Base-by-base conservation (phyloP, 2,797 vertebrate genomes). In the Poecile montanus region DNA sequence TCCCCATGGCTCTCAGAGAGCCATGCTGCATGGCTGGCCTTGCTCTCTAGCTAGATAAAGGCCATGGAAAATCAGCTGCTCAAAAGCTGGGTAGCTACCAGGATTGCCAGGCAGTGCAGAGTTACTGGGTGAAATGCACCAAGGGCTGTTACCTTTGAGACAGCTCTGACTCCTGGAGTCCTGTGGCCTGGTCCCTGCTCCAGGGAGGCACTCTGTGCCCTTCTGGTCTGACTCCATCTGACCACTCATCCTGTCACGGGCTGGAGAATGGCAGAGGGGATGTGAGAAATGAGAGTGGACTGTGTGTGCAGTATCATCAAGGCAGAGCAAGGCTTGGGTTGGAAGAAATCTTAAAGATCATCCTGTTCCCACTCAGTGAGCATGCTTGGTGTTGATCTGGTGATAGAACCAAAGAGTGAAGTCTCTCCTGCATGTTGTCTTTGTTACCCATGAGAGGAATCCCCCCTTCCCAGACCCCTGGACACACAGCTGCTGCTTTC, bases 161-260 rank as follows among this genome's bases (percentile, higher is more conserved):
- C 7, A 21, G 10, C 15, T 48, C 10, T 61, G 66, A 7, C 40
- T 51, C 3, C 1, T 22, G 53, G 17, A 40, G 42, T 56, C 63
- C n/a, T 30, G 25, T 44, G 58, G 53, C 51, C 51, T 45, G 34
- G 3, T 73, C 42, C 5, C 36, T 74, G 12, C 22, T 44, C 21
- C 2, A 2, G 36, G 45, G 30, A 63, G 8, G 42, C 30, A 27
- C 29, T 0, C 48, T 32, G 51, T 19, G 7, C 42, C 2, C 40
- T 51, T 30, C 20, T 60, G 53, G 9, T 85, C 26, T 7, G 7
- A 25, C 30, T 26, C 2, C 20, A 4, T 71, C 56, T 77, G 63
- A 34, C 32, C 34, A 3, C 54, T 42, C 11, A 11, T 60, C 42
- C 44, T 62, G 6, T 29, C 34, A 50, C 27, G 20, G 57, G 19